These are phyloP conservation scores for Sphecodes monilicornis DNA, from an alignment of 2,888 invertebrate species.

Conservation along the genomic window DNA sequence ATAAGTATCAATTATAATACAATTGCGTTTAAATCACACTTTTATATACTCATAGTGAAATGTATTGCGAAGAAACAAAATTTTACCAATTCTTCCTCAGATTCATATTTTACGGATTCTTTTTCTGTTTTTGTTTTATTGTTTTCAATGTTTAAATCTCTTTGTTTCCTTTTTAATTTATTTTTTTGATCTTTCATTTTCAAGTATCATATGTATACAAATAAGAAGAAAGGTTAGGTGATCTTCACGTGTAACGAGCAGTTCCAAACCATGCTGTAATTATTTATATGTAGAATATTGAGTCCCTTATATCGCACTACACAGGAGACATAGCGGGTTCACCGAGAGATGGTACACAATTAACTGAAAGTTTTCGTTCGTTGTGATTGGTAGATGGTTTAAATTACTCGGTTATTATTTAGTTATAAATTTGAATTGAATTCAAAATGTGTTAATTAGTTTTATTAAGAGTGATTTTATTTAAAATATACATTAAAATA, in stretches of 20 bases:
- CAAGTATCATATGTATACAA: slow-evolving; percentile 42
- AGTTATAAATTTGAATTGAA: too few relatives aligned
- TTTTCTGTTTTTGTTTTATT: slow-evolving; percentile 36
- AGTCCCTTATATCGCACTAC: background rate
- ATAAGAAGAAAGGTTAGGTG: slow-evolving; percentile 37
- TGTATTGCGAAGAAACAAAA: background rate
- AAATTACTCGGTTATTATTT: too few relatives aligned
- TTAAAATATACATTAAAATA: too few relatives aligned
- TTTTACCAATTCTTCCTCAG: slow-evolving; percentile 46
- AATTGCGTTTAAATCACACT: background rate
- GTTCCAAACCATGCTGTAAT: background rate
- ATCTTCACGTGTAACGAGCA: slow-evolving; percentile 29
- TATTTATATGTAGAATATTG: background rate
- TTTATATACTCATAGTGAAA: slow-evolving; percentile 28
- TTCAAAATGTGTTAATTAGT: too few relatives aligned
- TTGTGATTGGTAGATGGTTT: background rate
- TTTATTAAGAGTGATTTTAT: too few relatives aligned
- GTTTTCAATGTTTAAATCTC: slow-evolving; percentile 16
- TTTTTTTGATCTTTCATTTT: slow-evolving; percentile 68
- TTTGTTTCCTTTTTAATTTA: slow-evolving; percentile 71
- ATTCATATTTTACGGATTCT: slow-evolving; percentile 20
- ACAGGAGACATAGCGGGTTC: background rate
- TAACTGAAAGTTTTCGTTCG: background rate
- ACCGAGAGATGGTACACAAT: background rate
- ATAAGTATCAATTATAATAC: background rate